Conservation (phyloP, 2,888 invertebrate species). For the Bhutanitis thaidina region DNA sequence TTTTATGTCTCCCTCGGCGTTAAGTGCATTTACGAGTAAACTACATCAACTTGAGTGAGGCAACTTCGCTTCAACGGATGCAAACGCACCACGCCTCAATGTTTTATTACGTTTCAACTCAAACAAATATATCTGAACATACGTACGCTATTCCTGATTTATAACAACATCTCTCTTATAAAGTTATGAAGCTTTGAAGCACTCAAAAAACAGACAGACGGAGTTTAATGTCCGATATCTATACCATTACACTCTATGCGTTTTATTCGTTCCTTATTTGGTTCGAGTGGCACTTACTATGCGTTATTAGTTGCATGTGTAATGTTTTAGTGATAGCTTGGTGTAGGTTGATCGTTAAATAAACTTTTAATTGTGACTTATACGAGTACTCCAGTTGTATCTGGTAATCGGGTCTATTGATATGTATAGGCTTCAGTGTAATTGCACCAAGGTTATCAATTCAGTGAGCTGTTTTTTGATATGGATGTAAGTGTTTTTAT, state of each 20-base stretch:
- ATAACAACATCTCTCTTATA: conserved; percentile 37
- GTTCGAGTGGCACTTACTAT: conserved; percentile 49
- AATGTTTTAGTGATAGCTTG: conserved; percentile 50
- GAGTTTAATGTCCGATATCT: conserved; percentile 53
- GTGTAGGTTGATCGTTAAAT: conserved; percentile 48
- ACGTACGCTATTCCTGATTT: conserved; percentile 30
- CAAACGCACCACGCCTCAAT: conserved; percentile 44
- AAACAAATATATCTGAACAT: conserved; percentile 44
- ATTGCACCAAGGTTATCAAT: not conserved
- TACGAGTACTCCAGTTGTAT: conserved; percentile 25
- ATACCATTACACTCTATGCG: conserved; percentile 37
- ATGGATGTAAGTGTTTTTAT: too few relatives aligned
- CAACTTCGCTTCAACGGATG: conserved; percentile 43
- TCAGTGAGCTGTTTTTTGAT: not conserved
- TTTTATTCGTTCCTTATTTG: conserved; percentile 43
- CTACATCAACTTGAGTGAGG: conserved; percentile 44
- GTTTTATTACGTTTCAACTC: conserved; percentile 48
- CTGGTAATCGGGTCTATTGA: conserved; percentile 23
- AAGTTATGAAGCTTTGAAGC: conserved; percentile 48
- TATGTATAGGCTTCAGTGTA: conserved; percentile 14
- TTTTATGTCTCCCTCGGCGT: conserved; percentile 63
- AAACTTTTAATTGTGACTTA: conserved; percentile 33
- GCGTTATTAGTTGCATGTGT: conserved; percentile 51
- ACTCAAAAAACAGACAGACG: conserved; percentile 51
- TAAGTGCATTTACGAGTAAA: conserved; percentile 74